Percentiles rank a stretch among this genome's conserved stretches.
Evolutionary conservation across 2,888 invertebrate species (phyloP).

Genomic region (Drepana falcataria): DNA sequence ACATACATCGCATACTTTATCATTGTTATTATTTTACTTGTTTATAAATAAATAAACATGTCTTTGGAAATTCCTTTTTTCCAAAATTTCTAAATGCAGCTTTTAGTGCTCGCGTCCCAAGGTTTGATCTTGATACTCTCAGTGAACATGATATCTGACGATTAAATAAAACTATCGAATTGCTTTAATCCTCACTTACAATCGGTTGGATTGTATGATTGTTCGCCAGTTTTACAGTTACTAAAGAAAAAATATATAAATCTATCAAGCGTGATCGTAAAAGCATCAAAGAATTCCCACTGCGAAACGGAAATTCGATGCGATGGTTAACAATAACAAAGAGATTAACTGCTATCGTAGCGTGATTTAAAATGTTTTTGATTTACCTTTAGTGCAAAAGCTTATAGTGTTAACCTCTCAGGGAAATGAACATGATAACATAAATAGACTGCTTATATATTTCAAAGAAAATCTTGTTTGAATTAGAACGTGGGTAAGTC

Average conservation of each 20-base stretch:
- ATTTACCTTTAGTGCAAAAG: not conserved
- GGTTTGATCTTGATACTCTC: too few relatives aligned
- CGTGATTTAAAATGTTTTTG: constrained; percentile 12
- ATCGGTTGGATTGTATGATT: too few relatives aligned
- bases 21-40: not conserved
- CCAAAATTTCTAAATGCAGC: too few relatives aligned
- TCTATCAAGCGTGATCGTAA: constrained; percentile 32
- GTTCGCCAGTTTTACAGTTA: too few relatives aligned
- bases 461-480: too few relatives aligned
- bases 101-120: too few relatives aligned
- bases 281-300: constrained; percentile 42
- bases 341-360: constrained; percentile 22
- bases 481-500: too few relatives aligned
- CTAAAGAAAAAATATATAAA: constrained; percentile 4
- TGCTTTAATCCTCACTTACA: not conserved
- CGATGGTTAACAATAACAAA: constrained; percentile 32
- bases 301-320: constrained; percentile 31
- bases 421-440: not conserved
- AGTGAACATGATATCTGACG: constrained; percentile 16
- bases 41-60: too few relatives aligned
- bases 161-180: constrained; percentile 31
- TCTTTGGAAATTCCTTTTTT: too few relatives aligned
- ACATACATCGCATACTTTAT: constrained; percentile 24
- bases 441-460: too few relatives aligned
- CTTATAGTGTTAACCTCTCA: not conserved